Evolutionary conservation across 30 jellyfish, hydroid and myxozoan species (phyloP), one percentile per base, ranked within the genome.

Genomic region (Mastigias papua): DNA sequence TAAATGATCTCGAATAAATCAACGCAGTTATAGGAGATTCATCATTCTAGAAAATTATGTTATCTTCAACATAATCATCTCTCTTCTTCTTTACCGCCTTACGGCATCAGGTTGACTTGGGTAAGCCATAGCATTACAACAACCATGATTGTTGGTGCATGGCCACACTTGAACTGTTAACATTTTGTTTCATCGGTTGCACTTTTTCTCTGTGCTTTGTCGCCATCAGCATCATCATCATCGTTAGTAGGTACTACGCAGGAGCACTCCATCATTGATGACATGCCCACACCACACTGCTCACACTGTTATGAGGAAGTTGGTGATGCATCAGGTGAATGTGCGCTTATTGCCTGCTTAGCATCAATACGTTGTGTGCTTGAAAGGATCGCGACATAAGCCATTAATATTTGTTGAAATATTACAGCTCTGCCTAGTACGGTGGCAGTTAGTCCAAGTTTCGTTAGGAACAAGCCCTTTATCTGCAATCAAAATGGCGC

Each of bases 401-500:
- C 54, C 54, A 21, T 21, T 75, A 48, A 21, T 27, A 11, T 17
- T 25, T 19, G 58, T 54, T 73, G 86, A 75, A 75, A 75, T 49
- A 75, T 69, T 42, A 75, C 86, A 51, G 74, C 86, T 58, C n/a
- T 34, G 61, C 10, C 50, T 75, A 54, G 65, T 51, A 21, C 50
- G 10, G 73, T 33, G 25, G 63, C 31, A 2, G 3, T 8, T 17
- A 8, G 63, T 69, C 15, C 60, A 25, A 34, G 69, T 27, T 30
- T 30, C 17, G 6, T 23, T 73, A 23, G 13, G 51, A 26, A 68
- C 8, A 4, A 19, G 51, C 48, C 15, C 13, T 42, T 8, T 42
- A 42, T 15, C 54, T 42, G 13, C 7, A 42, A 15, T 42, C 13
- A 42, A 42, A 8, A 86, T 86, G 95, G 74, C 84, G 30, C 72